Evolutionary conservation across 2,888 invertebrate species (phyloP).

Genomic region (Chymomyza procnemis): DNA sequence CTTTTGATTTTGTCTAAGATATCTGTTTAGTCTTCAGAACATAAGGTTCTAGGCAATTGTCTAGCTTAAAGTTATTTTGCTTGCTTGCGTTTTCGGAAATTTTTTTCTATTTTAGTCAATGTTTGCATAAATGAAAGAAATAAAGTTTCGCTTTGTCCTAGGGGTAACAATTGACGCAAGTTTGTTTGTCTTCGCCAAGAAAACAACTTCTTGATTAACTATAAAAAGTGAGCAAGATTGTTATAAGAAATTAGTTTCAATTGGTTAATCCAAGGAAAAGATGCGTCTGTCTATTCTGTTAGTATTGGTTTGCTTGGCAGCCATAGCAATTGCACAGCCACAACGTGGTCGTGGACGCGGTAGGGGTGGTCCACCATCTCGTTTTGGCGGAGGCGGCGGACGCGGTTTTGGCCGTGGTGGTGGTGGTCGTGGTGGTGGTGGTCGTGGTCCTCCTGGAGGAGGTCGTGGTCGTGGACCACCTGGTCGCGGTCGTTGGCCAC

Average conservation of each 20-base stretch:
- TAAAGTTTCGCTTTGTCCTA: background rate
- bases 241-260: background rate
- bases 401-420: background rate
- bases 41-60: background rate
- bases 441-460: background rate
- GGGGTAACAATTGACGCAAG: background rate
- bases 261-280: background rate
- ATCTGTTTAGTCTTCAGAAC: background rate
- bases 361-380: background rate
- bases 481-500: background rate
- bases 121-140: background rate
- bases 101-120: background rate
- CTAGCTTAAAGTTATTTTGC: background rate
- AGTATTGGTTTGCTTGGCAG: background rate
- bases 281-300: constrained; percentile 4
- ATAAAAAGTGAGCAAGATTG: background rate
- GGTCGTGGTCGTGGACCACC: background rate
- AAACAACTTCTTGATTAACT: background rate
- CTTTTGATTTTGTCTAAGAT: background rate
- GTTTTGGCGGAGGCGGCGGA: background rate
- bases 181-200: background rate
- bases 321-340: constrained; percentile 1
- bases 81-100: background rate
- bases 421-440: background rate
- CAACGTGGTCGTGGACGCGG: background rate